Evolutionary conservation across 2,888 invertebrate genomes (phyloP), one percentile per base, ranked within the genome.

Genomic region (Blera fallax): DNA sequence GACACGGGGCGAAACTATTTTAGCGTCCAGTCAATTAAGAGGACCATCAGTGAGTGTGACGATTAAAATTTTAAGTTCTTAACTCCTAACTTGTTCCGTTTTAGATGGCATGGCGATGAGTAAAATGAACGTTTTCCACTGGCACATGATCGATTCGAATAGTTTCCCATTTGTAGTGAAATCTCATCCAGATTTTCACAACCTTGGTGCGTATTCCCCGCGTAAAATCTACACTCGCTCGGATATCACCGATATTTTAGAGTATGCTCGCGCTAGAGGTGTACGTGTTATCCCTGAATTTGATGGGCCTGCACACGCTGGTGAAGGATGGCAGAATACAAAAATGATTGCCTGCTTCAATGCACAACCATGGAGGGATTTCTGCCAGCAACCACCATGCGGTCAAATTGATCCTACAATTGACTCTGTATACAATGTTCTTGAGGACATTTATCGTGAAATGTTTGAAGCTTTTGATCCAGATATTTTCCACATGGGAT

Each of bases 81-180:
- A 34, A 1, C 34, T 8, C 37, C 10, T 40, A 14, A 48, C 18
- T 18, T 2, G 11, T 73, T 48, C n/a, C 40, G 58, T 85, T 89
- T 3, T 88, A 94, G 97, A 98, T 89, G 98, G 94, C 0, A 98
- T 98, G 98, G 95, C 96, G 0, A 94, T 95, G 90, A 96, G 96
- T 40, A 98, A 98, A 91, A 90, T 98, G 89, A 98, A 98, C 90
- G 96, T 96, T 0, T 96, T 98, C 93, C 98, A 98, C 90, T 98
- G 98, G 98, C 97, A 97, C 89, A 96, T 97, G 69, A 97, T 97
- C 0, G 98, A 99, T 92, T 96, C 97, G 21, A 98, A 98, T 87
- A 98, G 98, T 88, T 98, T 98, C 91, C 98, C 98, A 0, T 96
- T 97, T 89, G 95, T 96, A 74, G 94, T 96, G 0, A 94, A 94